Evolutionary conservation across 1,140 invertebrate genomes (phyloP).

Genomic region (Hypsibius dujardini): DNA sequence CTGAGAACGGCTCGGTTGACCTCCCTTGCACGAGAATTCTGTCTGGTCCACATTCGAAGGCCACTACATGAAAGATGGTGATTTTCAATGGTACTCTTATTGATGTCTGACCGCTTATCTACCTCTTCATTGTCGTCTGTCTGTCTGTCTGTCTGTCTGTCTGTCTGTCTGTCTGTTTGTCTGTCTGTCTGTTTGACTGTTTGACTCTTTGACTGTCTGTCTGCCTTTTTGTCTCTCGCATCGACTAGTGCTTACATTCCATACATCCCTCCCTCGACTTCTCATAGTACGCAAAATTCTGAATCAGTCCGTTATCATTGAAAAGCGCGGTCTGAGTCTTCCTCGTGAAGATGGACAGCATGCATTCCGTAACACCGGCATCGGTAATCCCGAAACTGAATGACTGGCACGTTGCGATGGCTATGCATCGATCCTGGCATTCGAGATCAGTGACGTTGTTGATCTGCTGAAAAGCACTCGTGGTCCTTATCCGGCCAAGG

Average conservation of each 20-base stretch:
- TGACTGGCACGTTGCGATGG: neutral
- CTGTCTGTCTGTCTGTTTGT: no score
- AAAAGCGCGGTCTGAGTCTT: neutral
- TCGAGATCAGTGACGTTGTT: constrained; percentile 2
- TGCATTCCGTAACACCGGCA: neutral
- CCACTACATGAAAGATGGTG: neutral
- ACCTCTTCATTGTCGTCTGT: no score
- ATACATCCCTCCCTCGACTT: constrained; percentile 14
- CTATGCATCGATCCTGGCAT: constrained; percentile 3
- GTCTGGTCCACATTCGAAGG: constrained; percentile 16
- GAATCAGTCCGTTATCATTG: constrained; percentile 14
- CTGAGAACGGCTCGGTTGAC: constrained; percentile 16
- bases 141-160: no score
- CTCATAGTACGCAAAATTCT: constrained; percentile 11
- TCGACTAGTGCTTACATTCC: neutral
- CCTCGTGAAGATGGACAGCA: neutral
- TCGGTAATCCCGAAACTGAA: constrained; percentile 7
- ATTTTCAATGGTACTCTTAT: neutral
- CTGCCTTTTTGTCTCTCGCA: no score
- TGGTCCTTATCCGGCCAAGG: neutral
- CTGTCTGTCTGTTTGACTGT: no score
- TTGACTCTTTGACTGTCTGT: no score
- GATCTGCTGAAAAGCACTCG: neutral
- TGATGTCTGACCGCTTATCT: no score
- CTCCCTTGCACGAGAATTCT: constrained; percentile 3